phyloP scores from a whole-genome alignment of 2,113 vertebrate species.

The Limanda limanda region DNA sequence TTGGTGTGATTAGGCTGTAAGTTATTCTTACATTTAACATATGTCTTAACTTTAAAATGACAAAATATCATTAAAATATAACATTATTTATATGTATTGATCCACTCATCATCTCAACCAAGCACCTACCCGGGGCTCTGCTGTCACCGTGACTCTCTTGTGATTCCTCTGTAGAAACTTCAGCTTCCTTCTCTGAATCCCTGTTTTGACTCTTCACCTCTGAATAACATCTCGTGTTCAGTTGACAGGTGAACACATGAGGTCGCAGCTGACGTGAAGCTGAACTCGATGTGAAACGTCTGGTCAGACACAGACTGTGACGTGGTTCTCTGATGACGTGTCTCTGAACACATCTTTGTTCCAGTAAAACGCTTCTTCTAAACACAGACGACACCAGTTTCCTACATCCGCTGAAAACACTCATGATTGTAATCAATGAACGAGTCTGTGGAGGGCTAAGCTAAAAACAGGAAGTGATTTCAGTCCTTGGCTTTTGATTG shows the following conservation, averaged over 20 bases:
- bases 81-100: too few relatives aligned
- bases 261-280: constrained; percentile 12
- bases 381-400: constrained; percentile 14
- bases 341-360: neutral
- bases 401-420: constrained; percentile 16
- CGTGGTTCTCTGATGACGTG: neutral
- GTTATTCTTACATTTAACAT: too few relatives aligned
- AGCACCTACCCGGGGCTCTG: neutral
- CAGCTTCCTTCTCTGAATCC: constrained; percentile 6
- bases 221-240: constrained; percentile 40
- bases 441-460: neutral
- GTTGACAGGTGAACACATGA: neutral
- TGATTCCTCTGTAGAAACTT: constrained; percentile 5
- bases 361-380: constrained; percentile 4
- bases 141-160: neutral
- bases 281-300: neutral
- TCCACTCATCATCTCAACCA: neutral
- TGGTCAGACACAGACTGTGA: neutral
- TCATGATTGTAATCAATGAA: constrained; percentile 40
- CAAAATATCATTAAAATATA: too few relatives aligned
- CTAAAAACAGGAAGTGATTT: constrained; percentile 58
- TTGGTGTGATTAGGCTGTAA: too few relatives aligned
- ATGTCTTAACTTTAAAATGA: too few relatives aligned
- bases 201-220: constrained; percentile 7
- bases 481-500: constrained; percentile 51